Percentiles rank a stretch among this genome's conserved stretches.
Conservation (phyloP, 2,888 invertebrate genomes). For the Cynaeus angustus region DNA sequence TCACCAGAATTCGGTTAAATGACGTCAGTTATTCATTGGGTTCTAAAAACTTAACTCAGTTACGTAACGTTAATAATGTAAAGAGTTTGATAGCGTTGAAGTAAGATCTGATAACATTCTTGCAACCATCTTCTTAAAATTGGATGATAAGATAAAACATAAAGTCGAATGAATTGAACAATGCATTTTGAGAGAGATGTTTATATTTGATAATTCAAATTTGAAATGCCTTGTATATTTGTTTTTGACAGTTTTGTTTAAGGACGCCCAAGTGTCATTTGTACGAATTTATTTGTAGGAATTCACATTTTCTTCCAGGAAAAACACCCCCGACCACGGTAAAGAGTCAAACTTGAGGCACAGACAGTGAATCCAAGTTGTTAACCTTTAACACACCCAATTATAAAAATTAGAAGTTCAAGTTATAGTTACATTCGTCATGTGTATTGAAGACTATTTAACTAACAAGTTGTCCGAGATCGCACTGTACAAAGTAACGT, state of each 20-base stretch:
- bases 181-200: no score
- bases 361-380: conserved; percentile 68
- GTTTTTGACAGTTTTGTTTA: not conserved
- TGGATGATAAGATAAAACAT: no score
- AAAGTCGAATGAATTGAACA: no score
- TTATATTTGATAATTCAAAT: no score
- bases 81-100: no score
- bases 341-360: conserved; percentile 72
- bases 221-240: no score
- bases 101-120: no score
- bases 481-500: conserved; percentile 58
- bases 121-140: no score
- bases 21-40: no score
- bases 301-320: conserved; percentile 66
- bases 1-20: no score
- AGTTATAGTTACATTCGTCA: conserved; percentile 50
- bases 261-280: not conserved
- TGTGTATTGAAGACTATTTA: conserved; percentile 51
- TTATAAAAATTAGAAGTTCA: conserved; percentile 48
- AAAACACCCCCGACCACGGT: conserved; percentile 72
- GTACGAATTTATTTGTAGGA: conserved; percentile 1
- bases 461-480: conserved; percentile 52
- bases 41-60: no score
- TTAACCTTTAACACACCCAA: conserved; percentile 39
- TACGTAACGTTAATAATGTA: no score